Percentiles rank a stretch among this genome's conserved stretches.
These are phyloP conservation scores for Lepidurus apus DNA, from an alignment of 1,140 invertebrate species.

Conservation along the genomic window DNA sequence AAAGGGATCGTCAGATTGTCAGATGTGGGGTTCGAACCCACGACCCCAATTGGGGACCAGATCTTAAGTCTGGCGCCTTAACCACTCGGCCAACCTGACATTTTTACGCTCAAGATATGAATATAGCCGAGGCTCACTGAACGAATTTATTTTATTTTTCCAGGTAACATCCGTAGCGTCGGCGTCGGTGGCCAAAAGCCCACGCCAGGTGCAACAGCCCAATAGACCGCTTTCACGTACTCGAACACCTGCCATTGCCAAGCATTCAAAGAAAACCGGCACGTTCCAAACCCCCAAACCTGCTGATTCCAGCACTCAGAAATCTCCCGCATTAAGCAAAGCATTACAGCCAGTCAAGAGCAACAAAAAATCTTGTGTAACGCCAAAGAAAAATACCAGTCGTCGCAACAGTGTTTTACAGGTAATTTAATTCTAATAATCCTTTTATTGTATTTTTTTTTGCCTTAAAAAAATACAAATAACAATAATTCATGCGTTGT, in stretches of 20 bases:
- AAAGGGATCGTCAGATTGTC: slow-evolving; percentile 45
- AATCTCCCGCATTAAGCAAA: not conserved
- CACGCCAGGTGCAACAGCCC: slow-evolving; percentile 7
- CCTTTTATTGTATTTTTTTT: too few relatives aligned
- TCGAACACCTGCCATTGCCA: not conserved
- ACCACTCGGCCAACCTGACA: slow-evolving; percentile 61
- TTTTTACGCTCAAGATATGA: not conserved
- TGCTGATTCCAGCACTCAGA: not conserved
- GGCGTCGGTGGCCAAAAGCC: not conserved
- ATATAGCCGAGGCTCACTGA: not conserved
- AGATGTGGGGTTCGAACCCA: slow-evolving; percentile 69
- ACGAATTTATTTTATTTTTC: not conserved
- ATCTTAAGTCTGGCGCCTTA: slow-evolving; percentile 68
- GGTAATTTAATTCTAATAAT: not conserved
- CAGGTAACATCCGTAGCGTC: slow-evolving; percentile 3
- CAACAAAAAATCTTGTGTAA: not conserved
- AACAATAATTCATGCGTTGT: not conserved
- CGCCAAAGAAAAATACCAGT: slow-evolving; percentile 19
- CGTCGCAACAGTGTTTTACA: slow-evolving; percentile 5
- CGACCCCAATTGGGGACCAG: slow-evolving; percentile 64
- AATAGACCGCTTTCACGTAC: not conserved
- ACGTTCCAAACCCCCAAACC: not conserved
- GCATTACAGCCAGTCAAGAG: not conserved
- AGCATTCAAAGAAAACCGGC: not conserved
- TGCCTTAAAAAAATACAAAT: not conserved